phyloP scores from a whole-genome alignment of 2,888 invertebrate genomes.

The Parochlus steinenii region DNA sequence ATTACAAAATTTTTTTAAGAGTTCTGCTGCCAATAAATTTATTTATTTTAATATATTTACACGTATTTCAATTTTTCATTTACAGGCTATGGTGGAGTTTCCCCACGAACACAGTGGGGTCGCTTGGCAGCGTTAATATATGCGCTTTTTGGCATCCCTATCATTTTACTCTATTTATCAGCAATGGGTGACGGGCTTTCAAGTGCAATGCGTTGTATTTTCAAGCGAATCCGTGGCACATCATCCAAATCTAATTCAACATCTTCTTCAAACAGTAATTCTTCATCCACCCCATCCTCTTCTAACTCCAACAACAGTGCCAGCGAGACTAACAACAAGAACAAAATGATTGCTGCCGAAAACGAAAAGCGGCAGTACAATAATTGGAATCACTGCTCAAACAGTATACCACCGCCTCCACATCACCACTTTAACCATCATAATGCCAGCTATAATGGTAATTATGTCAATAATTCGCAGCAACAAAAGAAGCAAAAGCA shows the following conservation, averaged over 20 bases:
- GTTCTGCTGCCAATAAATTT: no score
- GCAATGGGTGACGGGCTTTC: slow-evolving; percentile 75
- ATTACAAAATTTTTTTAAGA: no score
- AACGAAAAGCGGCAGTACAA: slow-evolving; percentile 8
- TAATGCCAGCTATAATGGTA: slow-evolving; percentile 14
- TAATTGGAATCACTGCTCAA: slow-evolving; percentile 8
- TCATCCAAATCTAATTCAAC: slow-evolving; percentile 14
- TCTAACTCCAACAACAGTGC: slow-evolving; percentile 8
- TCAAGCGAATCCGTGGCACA: slow-evolving; percentile 37
- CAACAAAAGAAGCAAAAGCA: slow-evolving; percentile 10
- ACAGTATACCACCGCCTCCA: slow-evolving; percentile 3
- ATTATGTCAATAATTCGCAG: slow-evolving; percentile 1
- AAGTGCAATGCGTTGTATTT: slow-evolving; percentile 55
- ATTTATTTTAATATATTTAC: no score
- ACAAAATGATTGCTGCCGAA: slow-evolving; percentile 4
- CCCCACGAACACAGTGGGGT: slow-evolving; percentile 64
- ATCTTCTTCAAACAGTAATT: slow-evolving; percentile 17
- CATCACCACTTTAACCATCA: slow-evolving; percentile 10
- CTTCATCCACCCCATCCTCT: slow-evolving; percentile 9
- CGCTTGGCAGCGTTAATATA: slow-evolving; percentile 57
- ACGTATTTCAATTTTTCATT: slow-evolving; percentile 16
- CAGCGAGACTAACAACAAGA: slow-evolving; percentile 4
- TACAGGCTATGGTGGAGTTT: slow-evolving; percentile 70
- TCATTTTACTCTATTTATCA: slow-evolving; percentile 74
- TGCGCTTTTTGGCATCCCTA: slow-evolving; percentile 72